Evolutionary conservation across 2,888 invertebrate genomes (phyloP).

Genomic region (Mythimna lalbum): DNA sequence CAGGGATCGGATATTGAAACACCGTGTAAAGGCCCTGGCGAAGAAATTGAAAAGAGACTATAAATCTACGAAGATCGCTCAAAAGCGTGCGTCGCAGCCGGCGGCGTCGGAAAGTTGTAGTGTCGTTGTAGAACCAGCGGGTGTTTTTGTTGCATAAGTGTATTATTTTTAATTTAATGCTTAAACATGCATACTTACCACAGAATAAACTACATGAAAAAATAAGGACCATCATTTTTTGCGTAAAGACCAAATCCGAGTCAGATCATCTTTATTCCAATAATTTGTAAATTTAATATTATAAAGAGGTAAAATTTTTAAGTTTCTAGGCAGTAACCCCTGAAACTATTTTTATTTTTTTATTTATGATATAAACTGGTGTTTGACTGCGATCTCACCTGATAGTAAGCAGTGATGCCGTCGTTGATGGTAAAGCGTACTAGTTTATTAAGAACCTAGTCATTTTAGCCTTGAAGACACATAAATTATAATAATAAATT

Average conservation of each 20-base stretch:
- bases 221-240: not conserved
- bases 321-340: too few species aligned
- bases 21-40: constrained; percentile 74
- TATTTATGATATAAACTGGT: too few species aligned
- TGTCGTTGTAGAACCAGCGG: constrained; percentile 78
- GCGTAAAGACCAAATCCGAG: not conserved
- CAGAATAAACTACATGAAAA: constrained; percentile 9
- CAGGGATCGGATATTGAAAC: constrained; percentile 77
- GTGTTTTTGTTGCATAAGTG: constrained; percentile 76
- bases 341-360: too few species aligned
- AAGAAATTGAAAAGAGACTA: constrained; percentile 75
- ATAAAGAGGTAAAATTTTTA: too few species aligned
- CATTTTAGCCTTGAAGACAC: too few species aligned
- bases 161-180: not conserved
- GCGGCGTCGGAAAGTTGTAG: constrained; percentile 77
- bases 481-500: too few species aligned
- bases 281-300: too few species aligned
- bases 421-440: too few species aligned
- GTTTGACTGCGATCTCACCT: too few species aligned
- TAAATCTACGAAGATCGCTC: constrained; percentile 62
- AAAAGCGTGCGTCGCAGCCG: constrained; percentile 52
- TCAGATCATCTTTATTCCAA: not conserved
- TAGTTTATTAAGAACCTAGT: too few species aligned
- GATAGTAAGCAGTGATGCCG: too few species aligned
- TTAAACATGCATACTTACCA: not conserved